Evolutionary conservation across 1,140 invertebrate species (phyloP).

Genomic region (Oreohelix idahoensis): DNA sequence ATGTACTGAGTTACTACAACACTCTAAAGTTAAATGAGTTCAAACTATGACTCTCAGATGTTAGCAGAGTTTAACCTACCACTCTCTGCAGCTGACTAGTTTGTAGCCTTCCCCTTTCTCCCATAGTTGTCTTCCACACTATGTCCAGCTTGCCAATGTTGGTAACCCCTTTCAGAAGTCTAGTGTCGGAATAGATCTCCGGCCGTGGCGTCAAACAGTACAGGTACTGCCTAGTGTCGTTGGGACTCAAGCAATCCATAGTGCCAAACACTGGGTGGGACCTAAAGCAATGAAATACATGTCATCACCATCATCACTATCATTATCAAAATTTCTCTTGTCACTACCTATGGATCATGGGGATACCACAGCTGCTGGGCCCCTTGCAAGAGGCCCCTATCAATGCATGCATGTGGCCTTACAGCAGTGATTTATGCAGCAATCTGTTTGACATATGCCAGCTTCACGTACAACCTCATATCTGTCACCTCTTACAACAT

Average conservation of each 20-base stretch:
- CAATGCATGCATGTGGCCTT: no score
- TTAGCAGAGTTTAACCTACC: conserved; percentile 73
- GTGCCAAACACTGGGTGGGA: conserved; percentile 81
- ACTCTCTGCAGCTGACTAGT: conserved; percentile 94
- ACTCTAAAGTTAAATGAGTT: no score
- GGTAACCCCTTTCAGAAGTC: conserved; percentile 85
- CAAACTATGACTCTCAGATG: neutral
- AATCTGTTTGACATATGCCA: no score
- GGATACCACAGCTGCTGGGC: no score
- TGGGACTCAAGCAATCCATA: conserved; percentile 82
- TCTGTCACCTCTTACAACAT: no score
- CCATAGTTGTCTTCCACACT: conserved; percentile 95
- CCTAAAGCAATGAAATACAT: neutral
- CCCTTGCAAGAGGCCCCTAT: no score
- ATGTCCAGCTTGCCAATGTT: conserved; percentile 98
- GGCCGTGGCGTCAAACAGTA: conserved; percentile 87
- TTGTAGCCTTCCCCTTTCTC: conserved; percentile 94
- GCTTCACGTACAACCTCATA: no score
- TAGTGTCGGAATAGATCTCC: conserved; percentile 81
- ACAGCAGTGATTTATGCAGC: no score
- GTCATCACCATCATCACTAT: no score
- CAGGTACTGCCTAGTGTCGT: conserved; percentile 88
- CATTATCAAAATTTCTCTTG: no score
- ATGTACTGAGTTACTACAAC: no score
- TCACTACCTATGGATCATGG: no score